Percentiles rank a stretch among this genome's conserved stretches.
These are phyloP conservation scores for Xylota sylvarum DNA, from an alignment of 2,888 invertebrate species.

Conservation along the genomic window DNA sequence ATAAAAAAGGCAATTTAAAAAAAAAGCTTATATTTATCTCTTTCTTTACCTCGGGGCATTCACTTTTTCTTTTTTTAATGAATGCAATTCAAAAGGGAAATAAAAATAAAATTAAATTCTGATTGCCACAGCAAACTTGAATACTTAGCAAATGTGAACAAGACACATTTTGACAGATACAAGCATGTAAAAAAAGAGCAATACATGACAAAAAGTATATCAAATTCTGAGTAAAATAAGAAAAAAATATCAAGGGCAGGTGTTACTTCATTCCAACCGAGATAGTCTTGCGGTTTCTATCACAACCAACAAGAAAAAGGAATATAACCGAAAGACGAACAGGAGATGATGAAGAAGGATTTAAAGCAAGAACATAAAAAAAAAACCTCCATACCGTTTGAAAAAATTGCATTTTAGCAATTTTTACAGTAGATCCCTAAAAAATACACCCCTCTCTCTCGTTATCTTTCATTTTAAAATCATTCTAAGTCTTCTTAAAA, in stretches of 20 bases:
- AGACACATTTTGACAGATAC: constrained; percentile 5
- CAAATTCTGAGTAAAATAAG: constrained; percentile 1
- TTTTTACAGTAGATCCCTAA: constrained; percentile 25
- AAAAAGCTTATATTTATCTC: constrained; percentile 10
- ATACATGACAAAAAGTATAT: neutral
- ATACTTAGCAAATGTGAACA: constrained; percentile 4
- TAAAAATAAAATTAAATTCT: constrained; percentile 8
- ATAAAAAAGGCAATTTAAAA: constrained; percentile 8
- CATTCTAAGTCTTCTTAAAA: constrained; percentile 4
- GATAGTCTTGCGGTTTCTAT: constrained; percentile 27
- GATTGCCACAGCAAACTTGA: constrained; percentile 17
- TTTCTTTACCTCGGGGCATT: constrained; percentile 13
- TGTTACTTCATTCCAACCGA: constrained; percentile 39
- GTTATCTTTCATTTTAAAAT: neutral
- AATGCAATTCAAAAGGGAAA: constrained; percentile 25
- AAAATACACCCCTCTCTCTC: constrained; percentile 12
- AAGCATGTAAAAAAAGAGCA: neutral
- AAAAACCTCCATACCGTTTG: neutral
- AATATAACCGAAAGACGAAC: neutral
- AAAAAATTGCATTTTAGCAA: neutral
- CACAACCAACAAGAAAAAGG: neutral
- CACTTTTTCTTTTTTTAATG: constrained; percentile 14
- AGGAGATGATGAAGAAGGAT: neutral
- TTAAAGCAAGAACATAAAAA: neutral
- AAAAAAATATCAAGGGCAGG: constrained; percentile 36